phyloP scores from a whole-genome alignment of 2,797 vertebrate genomes.

The Eremophila alpestris region DNA sequence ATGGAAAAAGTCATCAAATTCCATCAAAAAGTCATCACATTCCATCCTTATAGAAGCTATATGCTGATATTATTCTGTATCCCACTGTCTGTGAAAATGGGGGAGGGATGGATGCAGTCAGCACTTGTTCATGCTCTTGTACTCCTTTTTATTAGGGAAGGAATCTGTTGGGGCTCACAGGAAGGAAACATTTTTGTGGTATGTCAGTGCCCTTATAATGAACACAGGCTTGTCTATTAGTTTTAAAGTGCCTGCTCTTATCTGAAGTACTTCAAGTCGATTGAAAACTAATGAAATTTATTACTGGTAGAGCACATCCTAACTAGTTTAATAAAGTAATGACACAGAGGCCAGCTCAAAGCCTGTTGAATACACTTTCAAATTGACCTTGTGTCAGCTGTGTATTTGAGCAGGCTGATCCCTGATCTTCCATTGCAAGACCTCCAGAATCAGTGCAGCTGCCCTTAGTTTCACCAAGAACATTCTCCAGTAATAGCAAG shows the following conservation, averaged over 20 bases:
- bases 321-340: constrained; percentile 21
- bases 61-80: not conserved
- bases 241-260: not conserved
- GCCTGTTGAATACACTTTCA: not conserved
- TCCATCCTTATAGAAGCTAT: not conserved
- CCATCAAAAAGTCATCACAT: too few species aligned
- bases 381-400: not conserved
- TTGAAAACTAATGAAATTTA: constrained; percentile 33
- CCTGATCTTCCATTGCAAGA: not conserved
- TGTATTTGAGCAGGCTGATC: not conserved
- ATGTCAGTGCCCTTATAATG: not conserved
- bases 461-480: not conserved
- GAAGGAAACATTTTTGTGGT: not conserved
- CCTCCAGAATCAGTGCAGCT: not conserved
- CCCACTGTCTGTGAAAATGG: not conserved
- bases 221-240: not conserved
- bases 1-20: not conserved
- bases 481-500: not conserved
- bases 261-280: constrained; percentile 7
- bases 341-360: not conserved
- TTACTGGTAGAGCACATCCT: constrained; percentile 12
- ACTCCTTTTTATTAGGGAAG: not conserved
- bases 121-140: not conserved
- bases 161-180: not conserved
- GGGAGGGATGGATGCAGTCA: not conserved